These are phyloP conservation scores for Lucilia sericata DNA, from an alignment of 1,140 invertebrate species.

Conservation along the genomic window DNA sequence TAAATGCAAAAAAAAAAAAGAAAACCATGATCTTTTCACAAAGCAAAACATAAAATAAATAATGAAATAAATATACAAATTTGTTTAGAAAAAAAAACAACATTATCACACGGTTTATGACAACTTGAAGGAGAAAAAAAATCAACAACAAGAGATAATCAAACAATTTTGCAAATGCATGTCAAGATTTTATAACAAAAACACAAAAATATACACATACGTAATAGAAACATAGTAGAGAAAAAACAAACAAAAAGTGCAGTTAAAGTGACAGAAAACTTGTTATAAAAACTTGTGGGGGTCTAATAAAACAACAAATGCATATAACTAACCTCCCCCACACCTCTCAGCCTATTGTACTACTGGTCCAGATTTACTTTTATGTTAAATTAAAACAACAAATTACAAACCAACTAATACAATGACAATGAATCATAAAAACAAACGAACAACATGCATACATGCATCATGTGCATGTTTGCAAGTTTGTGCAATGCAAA, in stretches of 20 bases:
- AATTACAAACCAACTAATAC: neutral
- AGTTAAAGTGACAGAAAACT: neutral
- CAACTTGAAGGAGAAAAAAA: neutral
- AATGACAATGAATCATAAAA: neutral
- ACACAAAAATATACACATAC: neutral
- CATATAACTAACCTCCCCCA: too few species aligned
- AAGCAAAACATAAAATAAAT: neutral
- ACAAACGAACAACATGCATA: neutral
- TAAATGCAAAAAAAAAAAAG: neutral
- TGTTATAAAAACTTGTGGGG: neutral
- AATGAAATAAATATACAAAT: neutral
- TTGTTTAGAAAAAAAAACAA: neutral
- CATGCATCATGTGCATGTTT: too few species aligned
- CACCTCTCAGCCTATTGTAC: too few species aligned
- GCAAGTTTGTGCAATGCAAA: too few species aligned
- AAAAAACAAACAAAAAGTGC: slow-evolving; percentile 22
- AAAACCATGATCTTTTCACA: slow-evolving; percentile 27
- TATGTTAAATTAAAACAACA: neutral
- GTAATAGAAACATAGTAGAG: neutral
- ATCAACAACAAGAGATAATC: neutral
- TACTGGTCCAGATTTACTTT: too few species aligned
- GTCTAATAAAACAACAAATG: too few species aligned
- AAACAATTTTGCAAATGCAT: slow-evolving; percentile 24
- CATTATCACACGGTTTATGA: slow-evolving; percentile 20
- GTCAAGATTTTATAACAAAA: slow-evolving; percentile 19